Conservation (phyloP, 1,140 invertebrate genomes). For the Pogonomyrmex barbatus region DNA sequence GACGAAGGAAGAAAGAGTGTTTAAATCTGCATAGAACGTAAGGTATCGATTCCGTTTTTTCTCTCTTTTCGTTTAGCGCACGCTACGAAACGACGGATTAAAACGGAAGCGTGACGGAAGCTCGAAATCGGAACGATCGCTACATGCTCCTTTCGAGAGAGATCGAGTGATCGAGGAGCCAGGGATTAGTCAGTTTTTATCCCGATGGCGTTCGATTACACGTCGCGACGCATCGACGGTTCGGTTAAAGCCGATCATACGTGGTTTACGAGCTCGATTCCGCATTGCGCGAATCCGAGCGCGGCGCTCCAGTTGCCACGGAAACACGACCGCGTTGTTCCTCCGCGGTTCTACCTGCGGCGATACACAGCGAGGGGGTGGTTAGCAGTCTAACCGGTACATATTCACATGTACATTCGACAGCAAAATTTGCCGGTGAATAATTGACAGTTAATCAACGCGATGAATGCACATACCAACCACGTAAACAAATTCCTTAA, state of each 20-base stretch:
- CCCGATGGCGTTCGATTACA: conserved; percentile 6
- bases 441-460: conserved; percentile 31
- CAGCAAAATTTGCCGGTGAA: conserved; percentile 4
- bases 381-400: conserved; percentile 25
- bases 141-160: background rate
- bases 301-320: conserved; percentile 45
- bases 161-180: background rate
- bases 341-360: conserved; percentile 47
- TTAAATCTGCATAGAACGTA: conserved; percentile 1
- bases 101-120: background rate
- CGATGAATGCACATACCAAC: background rate
- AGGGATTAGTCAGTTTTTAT: conserved; percentile 28
- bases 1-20: background rate
- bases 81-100: background rate
- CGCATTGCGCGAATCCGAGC: background rate
- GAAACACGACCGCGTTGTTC: conserved; percentile 45
- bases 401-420: conserved; percentile 2
- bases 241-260: conserved; percentile 15
- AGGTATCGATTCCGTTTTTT: conserved; percentile 25
- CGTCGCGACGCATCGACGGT: conserved; percentile 10
- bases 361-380: conserved; percentile 31
- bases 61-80: background rate
- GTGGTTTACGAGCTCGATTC: conserved; percentile 24
- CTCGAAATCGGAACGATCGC: background rate
- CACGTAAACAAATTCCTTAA: background rate